Evolutionary conservation across 2,113 vertebrate species (phyloP).

Genomic region (Pedionomus torquatus): DNA sequence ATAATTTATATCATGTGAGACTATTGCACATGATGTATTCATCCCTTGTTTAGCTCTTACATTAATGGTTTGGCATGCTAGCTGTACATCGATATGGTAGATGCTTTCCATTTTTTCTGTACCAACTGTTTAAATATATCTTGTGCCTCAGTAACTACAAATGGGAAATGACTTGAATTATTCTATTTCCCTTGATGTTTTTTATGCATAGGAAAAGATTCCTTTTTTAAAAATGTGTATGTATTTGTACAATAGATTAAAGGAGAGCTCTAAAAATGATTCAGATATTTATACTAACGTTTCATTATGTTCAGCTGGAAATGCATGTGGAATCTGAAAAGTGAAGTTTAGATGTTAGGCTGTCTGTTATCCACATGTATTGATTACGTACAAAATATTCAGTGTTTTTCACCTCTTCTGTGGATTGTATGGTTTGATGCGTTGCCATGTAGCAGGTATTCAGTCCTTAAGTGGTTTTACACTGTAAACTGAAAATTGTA

Average conservation of each 20-base stretch:
- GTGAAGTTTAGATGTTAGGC: background rate
- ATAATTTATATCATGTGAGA: constrained; percentile 66
- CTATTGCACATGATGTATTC: constrained; percentile 63
- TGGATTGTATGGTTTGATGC: background rate
- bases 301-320: background rate
- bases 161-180: constrained; percentile 60
- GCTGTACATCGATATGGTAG: constrained; percentile 61
- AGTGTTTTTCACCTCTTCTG: background rate
- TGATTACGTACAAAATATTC: background rate
- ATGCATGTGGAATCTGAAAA: background rate
- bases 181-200: constrained; percentile 44
- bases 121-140: constrained; percentile 73
- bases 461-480: background rate
- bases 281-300: background rate
- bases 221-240: background rate
- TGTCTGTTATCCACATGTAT: background rate
- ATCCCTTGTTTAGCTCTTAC: constrained; percentile 68
- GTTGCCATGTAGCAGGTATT: background rate
- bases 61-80: constrained; percentile 63
- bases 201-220: background rate
- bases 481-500: background rate
- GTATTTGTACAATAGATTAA: background rate
- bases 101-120: constrained; percentile 69
- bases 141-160: constrained; percentile 55
- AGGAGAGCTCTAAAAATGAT: background rate